Base-by-base conservation (phyloP, 2,797 vertebrate genomes). In the Meda fulgida region DNA sequence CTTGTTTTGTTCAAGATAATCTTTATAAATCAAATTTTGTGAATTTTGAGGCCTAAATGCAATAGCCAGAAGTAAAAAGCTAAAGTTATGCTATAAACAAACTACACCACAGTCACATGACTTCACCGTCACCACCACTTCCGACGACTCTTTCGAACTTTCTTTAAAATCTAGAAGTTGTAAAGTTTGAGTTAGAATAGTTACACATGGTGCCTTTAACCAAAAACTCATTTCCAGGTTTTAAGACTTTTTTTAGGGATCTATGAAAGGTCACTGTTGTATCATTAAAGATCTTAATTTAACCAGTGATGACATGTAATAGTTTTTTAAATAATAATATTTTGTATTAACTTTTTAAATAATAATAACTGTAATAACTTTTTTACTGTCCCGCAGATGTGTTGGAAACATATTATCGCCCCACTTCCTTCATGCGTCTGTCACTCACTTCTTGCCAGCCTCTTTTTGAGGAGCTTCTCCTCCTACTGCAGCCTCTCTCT, bases 401-500 rank as follows among this genome's bases (percentile, higher is more conserved):
- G 0, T 89, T 98, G 89, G 96, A 97, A 0, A 90, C 95, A 0
- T 95, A 96, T 85, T 97, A 97, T 89, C 90, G 91, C 0, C 97
- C 97, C 84, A 92, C 91, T 0, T 96, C 97, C 80, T 99, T 99
- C 89, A 95, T 99, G 79, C 93, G 94, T 1, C 91, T 98, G 91
- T 96, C 97, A 0, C 91, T 92, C 66, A 92, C 94, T 5, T 85
- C 94, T 85, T 96, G 95, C 43, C 95, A 94, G n/a, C 91, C 93
- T 76, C 94, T 97, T 9, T 96, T 96, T 0, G 96, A 97, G 0
- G 98, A 99, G 88, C 94, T 99, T 85, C 94, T 99, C 78, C 96
- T 99, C 1, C 95, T 97, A 71, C 90, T 99, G 89, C 98, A 99
- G 91, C 98, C 98, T 0, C 94, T 99, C 73, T 97, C 97, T 0